Evolutionary conservation across 2,888 invertebrate genomes (phyloP).

Genomic region (Protophormia terraenovae): DNA sequence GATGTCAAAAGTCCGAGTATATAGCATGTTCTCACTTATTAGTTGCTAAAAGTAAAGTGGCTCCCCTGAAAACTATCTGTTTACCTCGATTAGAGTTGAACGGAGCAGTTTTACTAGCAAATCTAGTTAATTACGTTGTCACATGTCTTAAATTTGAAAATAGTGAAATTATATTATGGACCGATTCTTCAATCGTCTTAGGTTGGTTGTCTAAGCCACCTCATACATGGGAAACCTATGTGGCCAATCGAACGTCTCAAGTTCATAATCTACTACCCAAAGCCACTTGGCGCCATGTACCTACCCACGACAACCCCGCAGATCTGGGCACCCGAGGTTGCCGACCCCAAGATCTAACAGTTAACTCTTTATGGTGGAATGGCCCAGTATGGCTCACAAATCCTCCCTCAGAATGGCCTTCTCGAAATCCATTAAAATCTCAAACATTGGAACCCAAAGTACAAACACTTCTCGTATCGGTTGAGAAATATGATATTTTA

Average conservation of each 20-base stretch:
- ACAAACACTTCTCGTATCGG: no score
- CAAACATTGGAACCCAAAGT: not conserved
- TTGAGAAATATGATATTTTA: not conserved
- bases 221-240: not conserved
- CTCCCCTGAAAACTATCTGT: not conserved
- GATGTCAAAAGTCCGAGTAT: not conserved
- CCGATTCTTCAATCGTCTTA: no score
- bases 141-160: no score
- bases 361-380: conserved; percentile 26
- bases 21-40: no score
- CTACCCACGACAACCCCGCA: conserved; percentile 24
- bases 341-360: no score
- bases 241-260: not conserved
- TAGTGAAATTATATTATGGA: no score
- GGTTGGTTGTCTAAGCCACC: not conserved
- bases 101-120: not conserved
- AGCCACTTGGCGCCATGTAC: conserved; percentile 23
- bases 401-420: not conserved
- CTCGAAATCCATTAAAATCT: not conserved
- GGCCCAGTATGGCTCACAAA: conserved; percentile 24
- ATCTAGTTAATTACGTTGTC: not conserved
- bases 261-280: not conserved
- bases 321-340: conserved; percentile 44
- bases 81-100: not conserved
- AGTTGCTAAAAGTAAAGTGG: no score